Evolutionary conservation across 2,888 invertebrate genomes (phyloP).

Genomic region (Polyommatus icarus): DNA sequence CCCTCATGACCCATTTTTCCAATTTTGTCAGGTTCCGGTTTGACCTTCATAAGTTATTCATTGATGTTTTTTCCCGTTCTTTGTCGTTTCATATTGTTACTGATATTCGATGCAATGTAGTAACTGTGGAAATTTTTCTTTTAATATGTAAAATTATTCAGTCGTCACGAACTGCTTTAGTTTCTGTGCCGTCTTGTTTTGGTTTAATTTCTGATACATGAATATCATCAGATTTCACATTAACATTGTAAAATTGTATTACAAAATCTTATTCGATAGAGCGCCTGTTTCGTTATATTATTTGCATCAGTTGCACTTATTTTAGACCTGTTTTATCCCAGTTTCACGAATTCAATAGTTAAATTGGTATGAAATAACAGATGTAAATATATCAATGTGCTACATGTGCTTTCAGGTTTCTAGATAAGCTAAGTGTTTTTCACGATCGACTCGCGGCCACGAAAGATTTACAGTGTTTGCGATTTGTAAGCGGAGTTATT

Average conservation of each 20-base stretch:
- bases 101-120: constrained; percentile 35
- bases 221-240: not conserved
- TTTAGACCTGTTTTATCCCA: not conserved
- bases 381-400: constrained; percentile 15
- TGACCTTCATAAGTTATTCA: not conserved
- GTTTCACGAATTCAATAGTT: not conserved
- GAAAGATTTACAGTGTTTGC: constrained; percentile 62
- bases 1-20: not conserved
- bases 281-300: not conserved
- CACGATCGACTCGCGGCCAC: constrained; percentile 62
- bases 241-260: not conserved
- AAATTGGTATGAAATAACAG: not conserved
- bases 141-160: constrained; percentile 27
- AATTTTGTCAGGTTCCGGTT: not conserved
- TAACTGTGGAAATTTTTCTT: constrained; percentile 34
- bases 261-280: not conserved
- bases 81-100: constrained; percentile 44
- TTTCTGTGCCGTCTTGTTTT: not conserved
- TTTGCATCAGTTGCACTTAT: not conserved
- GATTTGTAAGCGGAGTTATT: constrained; percentile 65
- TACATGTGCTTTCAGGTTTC: constrained; percentile 28
- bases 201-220: not conserved
- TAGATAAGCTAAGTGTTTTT: constrained; percentile 31
- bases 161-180: not conserved
- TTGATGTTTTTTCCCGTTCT: not conserved